A percentile compares a stretch with the other conserved stretches of the same genome.
phyloP scores from a whole-genome alignment of 2,113 vertebrate genomes.

The Camelus dromedarius region DNA sequence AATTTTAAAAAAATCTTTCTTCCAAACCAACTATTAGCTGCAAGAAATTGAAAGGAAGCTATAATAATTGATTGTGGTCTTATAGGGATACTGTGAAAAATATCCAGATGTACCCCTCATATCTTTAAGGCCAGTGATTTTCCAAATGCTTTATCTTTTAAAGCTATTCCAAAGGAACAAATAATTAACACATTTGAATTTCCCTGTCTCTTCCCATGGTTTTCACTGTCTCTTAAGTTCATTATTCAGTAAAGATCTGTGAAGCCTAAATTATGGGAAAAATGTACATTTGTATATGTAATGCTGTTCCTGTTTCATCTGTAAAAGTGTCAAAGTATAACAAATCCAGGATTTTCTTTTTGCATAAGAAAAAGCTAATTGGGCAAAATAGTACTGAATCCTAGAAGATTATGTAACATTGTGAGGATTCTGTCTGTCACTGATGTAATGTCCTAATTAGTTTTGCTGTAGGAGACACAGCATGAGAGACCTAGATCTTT shows the following conservation, averaged over 20 bases:
- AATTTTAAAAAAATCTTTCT: not conserved
- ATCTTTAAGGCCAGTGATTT: not conserved
- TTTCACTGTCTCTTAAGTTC: not conserved
- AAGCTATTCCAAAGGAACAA: constrained; percentile 18
- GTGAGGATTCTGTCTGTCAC: constrained; percentile 45
- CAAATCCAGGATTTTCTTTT: constrained; percentile 54
- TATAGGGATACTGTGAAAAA: not conserved
- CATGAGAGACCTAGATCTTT: constrained; percentile 23
- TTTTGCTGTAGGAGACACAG: constrained; percentile 62
- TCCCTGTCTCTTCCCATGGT: not conserved
- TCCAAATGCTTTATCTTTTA: not conserved
- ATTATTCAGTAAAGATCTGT: not conserved
- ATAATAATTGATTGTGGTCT: not conserved
- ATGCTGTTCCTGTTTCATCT: constrained; percentile 11
- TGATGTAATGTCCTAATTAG: constrained; percentile 60
- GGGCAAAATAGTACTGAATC: constrained; percentile 50
- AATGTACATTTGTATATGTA: not conserved
- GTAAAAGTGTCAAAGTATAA: constrained; percentile 47
- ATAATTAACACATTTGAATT: not conserved
- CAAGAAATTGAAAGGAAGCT: not conserved
- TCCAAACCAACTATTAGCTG: not conserved
- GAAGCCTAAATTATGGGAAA: not conserved
- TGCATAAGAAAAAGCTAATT: constrained; percentile 41
- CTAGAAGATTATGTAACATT: constrained; percentile 18
- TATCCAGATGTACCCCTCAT: not conserved